phyloP scores from a whole-genome alignment of 2,888 invertebrate genomes.

The Nysson spinosus region DNA sequence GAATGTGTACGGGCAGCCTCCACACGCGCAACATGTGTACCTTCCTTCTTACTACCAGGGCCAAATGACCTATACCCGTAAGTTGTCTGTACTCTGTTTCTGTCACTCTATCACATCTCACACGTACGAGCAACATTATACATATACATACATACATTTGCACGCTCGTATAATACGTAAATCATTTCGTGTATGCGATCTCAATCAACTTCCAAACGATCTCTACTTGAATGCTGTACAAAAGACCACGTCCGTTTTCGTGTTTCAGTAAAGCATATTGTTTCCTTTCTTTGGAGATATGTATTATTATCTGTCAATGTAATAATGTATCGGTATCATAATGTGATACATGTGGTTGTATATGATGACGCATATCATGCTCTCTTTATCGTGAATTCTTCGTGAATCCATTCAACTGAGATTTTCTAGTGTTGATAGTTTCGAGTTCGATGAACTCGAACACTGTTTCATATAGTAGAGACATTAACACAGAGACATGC shows the following conservation, averaged over 20 bases:
- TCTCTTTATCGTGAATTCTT: too few species aligned
- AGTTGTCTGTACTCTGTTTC: constrained; percentile 79
- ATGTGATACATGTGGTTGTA: too few species aligned
- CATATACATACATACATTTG: constrained; percentile 33
- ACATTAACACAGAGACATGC: constrained; percentile 51
- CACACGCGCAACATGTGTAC: constrained; percentile 88
- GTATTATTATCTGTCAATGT: too few species aligned
- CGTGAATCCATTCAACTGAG: background rate
- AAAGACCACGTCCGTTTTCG: too few species aligned
- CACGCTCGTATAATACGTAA: constrained; percentile 16
- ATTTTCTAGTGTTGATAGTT: background rate
- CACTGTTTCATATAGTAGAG: constrained; percentile 6
- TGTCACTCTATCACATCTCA: constrained; percentile 56
- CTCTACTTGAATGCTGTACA: constrained; percentile 22
- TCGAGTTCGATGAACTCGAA: background rate
- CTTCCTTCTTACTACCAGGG: constrained; percentile 90
- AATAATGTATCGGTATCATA: too few species aligned
- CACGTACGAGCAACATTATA: constrained; percentile 47
- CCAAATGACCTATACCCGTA: constrained; percentile 88
- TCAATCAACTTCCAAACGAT: constrained; percentile 15
- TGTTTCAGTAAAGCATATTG: too few species aligned
- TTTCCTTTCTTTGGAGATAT: too few species aligned
- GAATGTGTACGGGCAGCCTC: constrained; percentile 85
- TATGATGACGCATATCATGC: too few species aligned
- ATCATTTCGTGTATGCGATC: constrained; percentile 46